Evolutionary conservation across 1,140 invertebrate species (phyloP).

Genomic region (Drosophila repletoides): DNA sequence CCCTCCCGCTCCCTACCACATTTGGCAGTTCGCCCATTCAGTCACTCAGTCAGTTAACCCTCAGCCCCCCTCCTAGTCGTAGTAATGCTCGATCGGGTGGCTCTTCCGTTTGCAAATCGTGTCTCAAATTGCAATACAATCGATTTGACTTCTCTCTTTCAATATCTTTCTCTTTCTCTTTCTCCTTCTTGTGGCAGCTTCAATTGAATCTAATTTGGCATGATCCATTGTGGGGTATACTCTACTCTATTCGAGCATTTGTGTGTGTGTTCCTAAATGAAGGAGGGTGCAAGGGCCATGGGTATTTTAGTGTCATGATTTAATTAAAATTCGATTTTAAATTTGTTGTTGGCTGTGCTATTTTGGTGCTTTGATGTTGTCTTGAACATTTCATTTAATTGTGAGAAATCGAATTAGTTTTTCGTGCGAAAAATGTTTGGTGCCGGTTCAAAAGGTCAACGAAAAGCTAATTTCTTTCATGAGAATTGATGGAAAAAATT

Average conservation of each 20-base stretch:
- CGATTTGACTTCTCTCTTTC: constrained; percentile 48
- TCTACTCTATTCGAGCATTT: too few species aligned
- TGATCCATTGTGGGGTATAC: constrained; percentile 12
- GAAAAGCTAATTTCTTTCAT: too few species aligned
- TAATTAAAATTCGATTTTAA: constrained; percentile 64
- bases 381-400: constrained; percentile 23
- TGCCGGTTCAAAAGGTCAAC: constrained; percentile 12
- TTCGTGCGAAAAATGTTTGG: constrained; percentile 9
- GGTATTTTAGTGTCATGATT: constrained; percentile 75
- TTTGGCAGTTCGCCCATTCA: constrained; percentile 69
- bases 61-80: not conserved
- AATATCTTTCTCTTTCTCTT: constrained; percentile 1
- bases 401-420: constrained; percentile 53
- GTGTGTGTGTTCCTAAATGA: too few species aligned
- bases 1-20: constrained; percentile 34
- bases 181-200: constrained; percentile 26
- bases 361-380: constrained; percentile 60
- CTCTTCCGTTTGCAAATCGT: constrained; percentile 63
- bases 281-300: constrained; percentile 16
- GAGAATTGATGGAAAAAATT: too few species aligned
- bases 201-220: constrained; percentile 75
- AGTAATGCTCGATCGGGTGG: constrained; percentile 56
- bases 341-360: constrained; percentile 47
- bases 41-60: constrained; percentile 36
- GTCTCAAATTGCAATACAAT: constrained; percentile 77